These are phyloP conservation scores for Drosophila sp. DNA, from an alignment of 1,140 invertebrate species.

Conservation along the genomic window DNA sequence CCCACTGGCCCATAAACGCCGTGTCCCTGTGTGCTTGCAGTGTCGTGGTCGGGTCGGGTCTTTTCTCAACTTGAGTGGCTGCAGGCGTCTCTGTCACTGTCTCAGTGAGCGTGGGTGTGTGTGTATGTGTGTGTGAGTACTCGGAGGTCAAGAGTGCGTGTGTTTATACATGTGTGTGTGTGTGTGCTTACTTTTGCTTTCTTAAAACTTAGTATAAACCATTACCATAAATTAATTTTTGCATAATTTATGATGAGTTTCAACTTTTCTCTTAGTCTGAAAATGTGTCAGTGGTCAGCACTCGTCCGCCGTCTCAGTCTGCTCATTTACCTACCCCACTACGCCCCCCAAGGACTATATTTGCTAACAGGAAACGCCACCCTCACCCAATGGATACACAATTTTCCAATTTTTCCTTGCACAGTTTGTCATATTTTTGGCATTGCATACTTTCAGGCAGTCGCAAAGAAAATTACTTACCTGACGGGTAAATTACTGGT, in stretches of 20 bases:
- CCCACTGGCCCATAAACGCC: slow-evolving; percentile 55
- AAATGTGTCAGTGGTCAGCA: slow-evolving; percentile 51
- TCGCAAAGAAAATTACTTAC: slow-evolving; percentile 28
- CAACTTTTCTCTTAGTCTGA: background rate
- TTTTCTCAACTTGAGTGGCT: slow-evolving; percentile 45
- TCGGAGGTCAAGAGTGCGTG: slow-evolving; percentile 20
- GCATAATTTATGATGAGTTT: slow-evolving; percentile 45
- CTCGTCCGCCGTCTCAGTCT: slow-evolving; percentile 19
- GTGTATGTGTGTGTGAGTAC: slow-evolving; percentile 27
- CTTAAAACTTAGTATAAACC: slow-evolving; percentile 11
- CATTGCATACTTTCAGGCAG: slow-evolving; percentile 22
- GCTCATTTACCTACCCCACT: no score
- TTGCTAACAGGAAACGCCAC: slow-evolving; percentile 38
- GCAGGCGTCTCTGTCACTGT: slow-evolving; percentile 41
- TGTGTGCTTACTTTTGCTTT: slow-evolving; percentile 49
- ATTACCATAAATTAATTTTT: slow-evolving; percentile 65
- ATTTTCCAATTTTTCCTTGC: slow-evolving; percentile 52
- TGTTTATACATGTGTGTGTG: slow-evolving; percentile 28
- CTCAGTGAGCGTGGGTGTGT: slow-evolving; percentile 34
- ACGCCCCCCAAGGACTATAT: slow-evolving; percentile 6
- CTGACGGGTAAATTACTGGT: background rate
- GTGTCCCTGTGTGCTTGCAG: slow-evolving; percentile 33
- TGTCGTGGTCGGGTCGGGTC: slow-evolving; percentile 20
- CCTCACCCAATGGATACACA: slow-evolving; percentile 60
- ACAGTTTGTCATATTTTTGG: background rate